Percentiles rank a stretch among this genome's conserved stretches.
These are phyloP conservation scores for Dromiciops gliroides DNA, from an alignment of 2,113 vertebrate species.

Conservation along the genomic window DNA sequence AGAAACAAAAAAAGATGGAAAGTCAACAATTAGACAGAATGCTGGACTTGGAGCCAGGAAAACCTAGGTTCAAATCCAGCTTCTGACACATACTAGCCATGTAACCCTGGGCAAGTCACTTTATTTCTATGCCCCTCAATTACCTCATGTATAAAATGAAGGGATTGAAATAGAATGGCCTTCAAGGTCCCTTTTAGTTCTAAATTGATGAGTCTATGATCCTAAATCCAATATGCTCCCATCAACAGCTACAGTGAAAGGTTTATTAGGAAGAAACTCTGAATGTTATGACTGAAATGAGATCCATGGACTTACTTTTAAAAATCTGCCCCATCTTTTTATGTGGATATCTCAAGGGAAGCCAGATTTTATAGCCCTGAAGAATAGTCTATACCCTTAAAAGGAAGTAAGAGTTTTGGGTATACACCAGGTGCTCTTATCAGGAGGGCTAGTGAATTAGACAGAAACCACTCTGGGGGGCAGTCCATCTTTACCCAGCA, in stretches of 20 bases:
- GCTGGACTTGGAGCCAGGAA: neutral
- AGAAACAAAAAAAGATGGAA: neutral
- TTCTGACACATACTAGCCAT: neutral
- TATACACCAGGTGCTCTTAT: neutral
- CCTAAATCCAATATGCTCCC: neutral
- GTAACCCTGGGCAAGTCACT: neutral
- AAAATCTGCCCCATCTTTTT: neutral
- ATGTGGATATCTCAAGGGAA: conserved; percentile 19
- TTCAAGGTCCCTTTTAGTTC: neutral
- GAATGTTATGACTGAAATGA: neutral
- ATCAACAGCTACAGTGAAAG: neutral
- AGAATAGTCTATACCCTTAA: neutral
- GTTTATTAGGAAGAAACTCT: neutral
- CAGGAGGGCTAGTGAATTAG: neutral
- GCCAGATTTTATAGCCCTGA: conserved; percentile 51
- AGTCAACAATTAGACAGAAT: neutral
- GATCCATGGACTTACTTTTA: neutral
- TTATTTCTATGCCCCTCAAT: neutral
- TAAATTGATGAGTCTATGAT: neutral
- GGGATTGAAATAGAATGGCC: neutral
- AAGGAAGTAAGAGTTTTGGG: neutral
- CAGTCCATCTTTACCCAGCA: neutral
- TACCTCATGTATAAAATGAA: neutral
- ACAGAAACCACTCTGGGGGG: neutral
- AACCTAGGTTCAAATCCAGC: neutral